These are phyloP conservation scores for Drosophila lini DNA, from an alignment of 1,140 invertebrate species.

Conservation along the genomic window DNA sequence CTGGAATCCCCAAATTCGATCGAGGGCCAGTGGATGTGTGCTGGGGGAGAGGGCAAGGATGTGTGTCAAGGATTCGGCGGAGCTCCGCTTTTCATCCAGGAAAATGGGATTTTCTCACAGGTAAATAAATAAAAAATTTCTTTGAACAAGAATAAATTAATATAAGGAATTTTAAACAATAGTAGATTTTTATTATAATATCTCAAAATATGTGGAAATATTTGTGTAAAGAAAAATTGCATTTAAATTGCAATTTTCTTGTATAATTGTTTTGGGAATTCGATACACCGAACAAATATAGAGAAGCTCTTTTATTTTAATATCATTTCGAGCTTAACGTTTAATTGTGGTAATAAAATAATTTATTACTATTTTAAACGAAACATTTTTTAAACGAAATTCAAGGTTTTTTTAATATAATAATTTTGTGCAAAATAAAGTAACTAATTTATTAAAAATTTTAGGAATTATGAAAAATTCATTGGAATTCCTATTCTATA, in stretches of 20 bases:
- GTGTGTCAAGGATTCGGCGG: slow-evolving; percentile 90
- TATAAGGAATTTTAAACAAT: not conserved
- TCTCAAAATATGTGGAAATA: not conserved
- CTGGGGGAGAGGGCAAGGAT: slow-evolving; percentile 88
- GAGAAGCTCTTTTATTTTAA: not conserved
- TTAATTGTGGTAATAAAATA: no score
- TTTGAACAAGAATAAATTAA: not conserved
- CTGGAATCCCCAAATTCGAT: slow-evolving; percentile 84
- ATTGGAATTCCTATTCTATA: no score
- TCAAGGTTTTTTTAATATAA: no score
- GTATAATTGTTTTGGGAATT: not conserved
- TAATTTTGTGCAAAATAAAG: no score
- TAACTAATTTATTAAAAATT: no score
- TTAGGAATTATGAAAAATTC: no score
- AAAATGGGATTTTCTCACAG: slow-evolving; percentile 87
- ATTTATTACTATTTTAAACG: no score
- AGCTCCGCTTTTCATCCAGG: slow-evolving; percentile 87
- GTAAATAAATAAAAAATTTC: slow-evolving; percentile 71
- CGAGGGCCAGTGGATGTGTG: slow-evolving; percentile 88
- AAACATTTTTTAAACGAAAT: no score
- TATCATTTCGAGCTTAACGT: no score
- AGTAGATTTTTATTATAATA: not conserved
- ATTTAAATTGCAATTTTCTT: not conserved
- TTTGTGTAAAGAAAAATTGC: not conserved
- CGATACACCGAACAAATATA: no score